Evolutionary conservation across 64 coral and sea anemone genomes (phyloP), one percentile per base, ranked within the genome.

Genomic region (Catalaphyllia jardinei): DNA sequence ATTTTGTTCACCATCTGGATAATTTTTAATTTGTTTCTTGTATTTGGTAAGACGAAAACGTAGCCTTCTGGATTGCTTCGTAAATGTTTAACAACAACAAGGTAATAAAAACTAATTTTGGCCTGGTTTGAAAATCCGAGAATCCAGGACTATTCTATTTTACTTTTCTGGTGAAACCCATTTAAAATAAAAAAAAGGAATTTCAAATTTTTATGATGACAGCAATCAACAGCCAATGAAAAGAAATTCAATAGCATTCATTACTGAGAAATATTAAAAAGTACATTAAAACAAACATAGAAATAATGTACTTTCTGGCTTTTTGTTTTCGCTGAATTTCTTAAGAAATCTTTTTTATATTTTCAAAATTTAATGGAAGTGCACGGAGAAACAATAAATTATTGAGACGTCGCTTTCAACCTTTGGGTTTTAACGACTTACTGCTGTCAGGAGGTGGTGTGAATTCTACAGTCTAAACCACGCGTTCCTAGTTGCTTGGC

Each of bases 211-310:
- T 50, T 10, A 42, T 62, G 29, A 33, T 81, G 57, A 81, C 29
- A 63, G 59, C 30, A 82, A 82, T 82, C 57, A 55, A 78, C 3
- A 1, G n/a, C 22, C 10, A 69, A 55, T 52, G 24, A 14, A 46
- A 42, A 54, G 6, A 78, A 50, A 50, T 55, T 69, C 65, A 69
- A 69, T 69, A 10, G 65, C 8, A 10, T 69, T 69, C 24, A 78
- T 78, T 78, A 28, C 22, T 55, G 49, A 55, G 22, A 28, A 14
- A 78, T 78, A 78, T 78, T 55, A 78, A 78, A 35, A 57, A 79
- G 3, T 79, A 22, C 38, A 27, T 79, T 52, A 25, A 79, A 18
- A 3, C 50, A 52, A 79, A 55, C 27, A 10, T 57, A 28, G 55
- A 54, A 79, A 22, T 52, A 79, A 59, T 79, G 24, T 24, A 28